phyloP scores from a whole-genome alignment of 2,888 invertebrate genomes.

The Dorcus hopei region DNA sequence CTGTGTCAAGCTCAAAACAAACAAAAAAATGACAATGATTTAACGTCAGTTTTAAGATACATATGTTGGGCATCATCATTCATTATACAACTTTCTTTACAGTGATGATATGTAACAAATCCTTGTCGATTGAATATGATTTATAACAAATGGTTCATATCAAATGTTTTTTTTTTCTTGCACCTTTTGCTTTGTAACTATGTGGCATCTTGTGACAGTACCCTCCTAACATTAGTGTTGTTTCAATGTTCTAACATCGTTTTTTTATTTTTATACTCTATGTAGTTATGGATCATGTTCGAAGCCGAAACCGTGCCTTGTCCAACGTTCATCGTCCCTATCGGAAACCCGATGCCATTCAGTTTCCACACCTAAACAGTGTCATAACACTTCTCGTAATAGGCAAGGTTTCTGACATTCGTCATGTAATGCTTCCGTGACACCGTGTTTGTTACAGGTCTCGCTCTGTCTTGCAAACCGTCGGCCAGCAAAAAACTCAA shows the following conservation, averaged over 20 bases:
- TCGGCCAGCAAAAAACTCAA: constrained; percentile 35
- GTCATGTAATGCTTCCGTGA: constrained; percentile 11
- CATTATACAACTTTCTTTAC: too few species aligned
- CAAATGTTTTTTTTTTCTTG: too few species aligned
- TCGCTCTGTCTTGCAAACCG: constrained; percentile 35
- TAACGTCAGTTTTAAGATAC: too few species aligned
- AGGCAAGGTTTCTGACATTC: constrained; percentile 39
- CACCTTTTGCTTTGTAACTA: too few species aligned
- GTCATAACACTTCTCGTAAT: constrained; percentile 50
- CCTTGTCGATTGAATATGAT: too few species aligned
- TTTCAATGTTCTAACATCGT: background rate
- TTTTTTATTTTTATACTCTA: constrained; percentile 35
- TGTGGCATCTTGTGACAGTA: too few species aligned
- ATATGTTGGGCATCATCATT: too few species aligned
- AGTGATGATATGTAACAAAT: too few species aligned
- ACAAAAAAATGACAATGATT: too few species aligned
- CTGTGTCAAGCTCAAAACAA: too few species aligned
- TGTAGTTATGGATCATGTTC: constrained; percentile 60
- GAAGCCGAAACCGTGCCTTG: constrained; percentile 65
- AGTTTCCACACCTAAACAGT: constrained; percentile 53
- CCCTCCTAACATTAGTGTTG: background rate
- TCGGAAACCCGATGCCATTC: constrained; percentile 54
- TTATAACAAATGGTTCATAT: too few species aligned
- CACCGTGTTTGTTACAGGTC: constrained; percentile 33
- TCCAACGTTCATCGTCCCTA: constrained; percentile 54